Conservation (phyloP, 1,140 invertebrate species). For the Cylas formicarius region DNA sequence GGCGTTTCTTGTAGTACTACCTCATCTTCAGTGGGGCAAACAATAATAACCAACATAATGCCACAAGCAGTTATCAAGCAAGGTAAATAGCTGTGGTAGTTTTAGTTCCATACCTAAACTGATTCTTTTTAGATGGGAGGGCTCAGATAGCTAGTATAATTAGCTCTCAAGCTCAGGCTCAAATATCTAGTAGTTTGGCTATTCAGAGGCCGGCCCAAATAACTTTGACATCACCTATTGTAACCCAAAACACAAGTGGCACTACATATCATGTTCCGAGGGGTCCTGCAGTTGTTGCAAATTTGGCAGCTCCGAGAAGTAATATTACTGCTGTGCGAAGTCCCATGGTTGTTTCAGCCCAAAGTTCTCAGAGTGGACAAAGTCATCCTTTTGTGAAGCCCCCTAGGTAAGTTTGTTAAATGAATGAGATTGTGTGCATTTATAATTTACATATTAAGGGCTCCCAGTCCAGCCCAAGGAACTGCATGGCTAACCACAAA, state of each 20-base stretch:
- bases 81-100: constrained; percentile 24
- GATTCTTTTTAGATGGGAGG: constrained; percentile 27
- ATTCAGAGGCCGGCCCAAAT: constrained; percentile 37
- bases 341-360: constrained; percentile 36
- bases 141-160: constrained; percentile 32
- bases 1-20: constrained; percentile 19
- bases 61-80: constrained; percentile 37
- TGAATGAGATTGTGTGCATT: constrained; percentile 8
- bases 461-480: constrained; percentile 38
- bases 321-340: constrained; percentile 35
- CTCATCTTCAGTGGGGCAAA: constrained; percentile 26
- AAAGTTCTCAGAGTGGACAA: constrained; percentile 25
- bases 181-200: constrained; percentile 30
- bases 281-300: constrained; percentile 41
- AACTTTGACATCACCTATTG: constrained; percentile 31
- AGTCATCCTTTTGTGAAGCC: constrained; percentile 18
- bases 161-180: constrained; percentile 23
- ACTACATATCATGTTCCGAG: constrained; percentile 40
- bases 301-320: constrained; percentile 39
- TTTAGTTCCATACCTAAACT: constrained; percentile 9
- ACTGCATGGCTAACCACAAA: constrained; percentile 37
- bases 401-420: constrained; percentile 10
- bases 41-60: constrained; percentile 40
- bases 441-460: constrained; percentile 25
- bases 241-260: constrained; percentile 27